Conservation (phyloP, 2,113 vertebrate species). For the Myodes glareolus region DNA sequence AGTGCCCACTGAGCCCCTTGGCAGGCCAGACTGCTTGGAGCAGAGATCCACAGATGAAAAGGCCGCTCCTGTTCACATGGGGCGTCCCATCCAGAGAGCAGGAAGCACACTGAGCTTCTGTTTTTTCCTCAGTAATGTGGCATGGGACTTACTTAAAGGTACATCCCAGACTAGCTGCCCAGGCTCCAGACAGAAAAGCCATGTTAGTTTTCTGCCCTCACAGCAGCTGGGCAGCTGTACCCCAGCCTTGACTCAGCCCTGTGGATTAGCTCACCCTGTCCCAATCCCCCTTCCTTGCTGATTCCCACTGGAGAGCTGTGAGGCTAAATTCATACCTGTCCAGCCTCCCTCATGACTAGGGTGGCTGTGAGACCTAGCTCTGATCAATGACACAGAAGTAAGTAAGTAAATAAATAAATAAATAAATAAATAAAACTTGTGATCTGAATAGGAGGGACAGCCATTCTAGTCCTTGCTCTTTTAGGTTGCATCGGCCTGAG, state of each 20-base stretch:
- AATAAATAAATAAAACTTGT: background rate
- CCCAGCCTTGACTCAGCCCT: background rate
- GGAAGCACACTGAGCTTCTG: background rate
- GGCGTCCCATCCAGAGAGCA: background rate
- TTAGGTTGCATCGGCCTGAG: background rate
- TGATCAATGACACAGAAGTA: slow-evolving; percentile 20
- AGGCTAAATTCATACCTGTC: background rate
- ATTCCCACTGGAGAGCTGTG: background rate
- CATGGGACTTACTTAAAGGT: background rate
- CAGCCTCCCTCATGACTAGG: background rate
- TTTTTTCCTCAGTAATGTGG: background rate
- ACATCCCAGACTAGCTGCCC: background rate
- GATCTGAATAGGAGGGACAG: background rate
- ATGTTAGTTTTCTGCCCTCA: background rate
- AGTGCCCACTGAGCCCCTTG: background rate
- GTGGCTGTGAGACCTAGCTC: background rate
- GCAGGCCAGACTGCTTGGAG: background rate
- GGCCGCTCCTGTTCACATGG: background rate
- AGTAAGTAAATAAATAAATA: background rate
- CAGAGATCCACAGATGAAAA: background rate
- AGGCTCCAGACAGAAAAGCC: background rate
- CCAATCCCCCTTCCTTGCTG: background rate
- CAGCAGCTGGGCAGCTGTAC: background rate
- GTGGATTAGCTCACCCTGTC: background rate
- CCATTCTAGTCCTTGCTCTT: background rate